phyloP scores from a whole-genome alignment of 2,888 invertebrate species.

The Serripes groenlandicus region DNA sequence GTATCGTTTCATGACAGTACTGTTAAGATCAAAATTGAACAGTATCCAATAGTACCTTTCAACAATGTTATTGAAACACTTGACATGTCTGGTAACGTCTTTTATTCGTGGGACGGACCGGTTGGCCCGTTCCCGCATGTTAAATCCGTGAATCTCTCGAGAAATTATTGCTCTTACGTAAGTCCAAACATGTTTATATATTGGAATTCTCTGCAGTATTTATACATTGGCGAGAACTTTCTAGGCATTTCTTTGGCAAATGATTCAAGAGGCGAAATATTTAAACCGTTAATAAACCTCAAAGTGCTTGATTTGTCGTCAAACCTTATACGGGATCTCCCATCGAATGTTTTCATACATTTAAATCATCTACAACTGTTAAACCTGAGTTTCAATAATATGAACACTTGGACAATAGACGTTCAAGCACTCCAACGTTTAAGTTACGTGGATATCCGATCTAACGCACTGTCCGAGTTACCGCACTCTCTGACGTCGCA shows the following conservation, averaged over 20 bases:
- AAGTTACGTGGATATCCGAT: slow-evolving; percentile 21
- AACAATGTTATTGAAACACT: slow-evolving; percentile 20
- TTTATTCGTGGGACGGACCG: slow-evolving; percentile 19
- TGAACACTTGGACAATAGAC: slow-evolving; percentile 16
- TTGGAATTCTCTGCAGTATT: not conserved
- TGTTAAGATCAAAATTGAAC: slow-evolving; percentile 19
- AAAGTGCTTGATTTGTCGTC: slow-evolving; percentile 34
- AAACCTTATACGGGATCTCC: slow-evolving; percentile 27
- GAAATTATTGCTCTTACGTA: slow-evolving; percentile 27
- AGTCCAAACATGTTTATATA: slow-evolving; percentile 10
- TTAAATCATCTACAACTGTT: slow-evolving; percentile 15
- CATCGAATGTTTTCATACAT: not conserved
- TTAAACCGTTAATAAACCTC: slow-evolving; percentile 26
- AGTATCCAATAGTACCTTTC: not conserved
- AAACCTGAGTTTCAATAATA: slow-evolving; percentile 38
- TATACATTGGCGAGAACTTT: slow-evolving; percentile 39
- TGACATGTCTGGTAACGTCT: slow-evolving; percentile 40
- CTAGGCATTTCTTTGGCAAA: slow-evolving; percentile 33
- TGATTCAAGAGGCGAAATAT: slow-evolving; percentile 4
- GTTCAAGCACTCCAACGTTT: slow-evolving; percentile 11
- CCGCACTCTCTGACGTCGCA: not conserved
- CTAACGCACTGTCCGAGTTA: slow-evolving; percentile 30
- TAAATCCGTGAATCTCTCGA: slow-evolving; percentile 39
- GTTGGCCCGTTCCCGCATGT: slow-evolving; percentile 27
- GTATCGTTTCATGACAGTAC: slow-evolving; percentile 9